Evolutionary conservation across 2,113 vertebrate species (phyloP).

Genomic region (Trachemys scripta): DNA sequence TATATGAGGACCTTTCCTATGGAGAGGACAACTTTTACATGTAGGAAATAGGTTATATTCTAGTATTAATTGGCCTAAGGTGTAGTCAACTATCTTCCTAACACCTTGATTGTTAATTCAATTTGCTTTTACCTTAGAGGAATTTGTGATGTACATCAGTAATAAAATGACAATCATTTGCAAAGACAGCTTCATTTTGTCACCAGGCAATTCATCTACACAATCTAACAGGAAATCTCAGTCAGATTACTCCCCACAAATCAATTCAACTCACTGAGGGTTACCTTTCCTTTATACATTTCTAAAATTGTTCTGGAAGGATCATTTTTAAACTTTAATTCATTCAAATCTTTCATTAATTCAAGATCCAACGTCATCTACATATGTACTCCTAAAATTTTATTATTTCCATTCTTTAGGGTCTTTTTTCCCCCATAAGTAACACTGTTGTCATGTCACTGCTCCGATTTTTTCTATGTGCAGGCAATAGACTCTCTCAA

Average conservation of each 20-base stretch:
- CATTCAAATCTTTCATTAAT: not conserved
- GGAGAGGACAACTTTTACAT: too few relatives aligned
- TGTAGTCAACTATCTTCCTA: not conserved
- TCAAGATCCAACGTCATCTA: not conserved
- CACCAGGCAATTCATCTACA: not conserved
- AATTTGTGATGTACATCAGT: not conserved
- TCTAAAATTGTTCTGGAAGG: rapidly evolving
- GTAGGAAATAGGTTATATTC: too few relatives aligned
- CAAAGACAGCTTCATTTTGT: not conserved
- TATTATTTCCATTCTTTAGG: not conserved
- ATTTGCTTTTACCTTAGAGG: not conserved
- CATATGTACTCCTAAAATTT: not conserved
- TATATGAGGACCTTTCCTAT: not conserved
- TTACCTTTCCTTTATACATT: not conserved
- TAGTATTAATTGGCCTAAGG: not conserved
- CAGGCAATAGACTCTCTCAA: rapidly evolving
- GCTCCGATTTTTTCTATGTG: slow-evolving; percentile 25
- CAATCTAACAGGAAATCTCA: not conserved
- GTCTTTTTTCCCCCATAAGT: slow-evolving; percentile 2
- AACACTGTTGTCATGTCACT: slow-evolving; percentile 24
- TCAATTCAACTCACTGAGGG: not conserved
- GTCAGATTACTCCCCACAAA: not conserved
- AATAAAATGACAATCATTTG: not conserved
- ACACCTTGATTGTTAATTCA: not conserved
- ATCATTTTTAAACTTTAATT: not conserved